phyloP scores from a whole-genome alignment of 53 echinoderm and acorn worm species.

The Antedon mediterranea region DNA sequence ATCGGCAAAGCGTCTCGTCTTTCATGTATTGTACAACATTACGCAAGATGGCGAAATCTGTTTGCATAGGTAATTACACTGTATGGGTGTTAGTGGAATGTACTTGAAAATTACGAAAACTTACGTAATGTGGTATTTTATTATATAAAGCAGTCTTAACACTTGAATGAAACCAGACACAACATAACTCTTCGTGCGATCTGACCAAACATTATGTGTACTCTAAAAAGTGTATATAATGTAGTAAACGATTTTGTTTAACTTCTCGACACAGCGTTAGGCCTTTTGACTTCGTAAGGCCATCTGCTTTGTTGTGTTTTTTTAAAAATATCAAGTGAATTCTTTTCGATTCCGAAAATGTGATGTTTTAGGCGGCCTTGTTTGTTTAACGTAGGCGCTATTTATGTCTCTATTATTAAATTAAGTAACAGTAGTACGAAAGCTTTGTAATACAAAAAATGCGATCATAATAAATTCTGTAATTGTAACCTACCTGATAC shows the following conservation, averaged over 20 bases:
- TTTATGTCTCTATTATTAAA: too few species aligned
- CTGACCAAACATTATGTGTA: background rate
- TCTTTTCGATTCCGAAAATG: too few species aligned
- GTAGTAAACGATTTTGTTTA: background rate
- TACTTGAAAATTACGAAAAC: constrained; percentile 75
- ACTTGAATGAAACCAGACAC: background rate
- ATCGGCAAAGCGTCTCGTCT: background rate
- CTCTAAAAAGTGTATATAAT: background rate
- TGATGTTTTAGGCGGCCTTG: too few species aligned
- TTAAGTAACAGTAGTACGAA: too few species aligned
- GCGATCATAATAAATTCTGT: background rate
- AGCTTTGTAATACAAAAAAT: too few species aligned
- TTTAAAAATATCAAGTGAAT: too few species aligned
- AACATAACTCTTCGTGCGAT: background rate
- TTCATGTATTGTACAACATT: constrained; percentile 47
- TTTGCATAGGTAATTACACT: constrained; percentile 26
- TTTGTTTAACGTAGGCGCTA: too few species aligned
- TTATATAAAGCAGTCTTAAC: background rate
- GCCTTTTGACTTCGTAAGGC: too few species aligned
- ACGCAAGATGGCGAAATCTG: constrained; percentile 74
- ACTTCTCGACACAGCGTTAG: background rate
- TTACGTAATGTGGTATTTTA: constrained; percentile 55
- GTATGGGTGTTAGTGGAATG: constrained; percentile 16
- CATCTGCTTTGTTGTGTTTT: too few species aligned
- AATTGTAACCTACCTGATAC: background rate